phyloP scores from a whole-genome alignment of 1,140 invertebrate species.

The Zaprionus davidi region DNA sequence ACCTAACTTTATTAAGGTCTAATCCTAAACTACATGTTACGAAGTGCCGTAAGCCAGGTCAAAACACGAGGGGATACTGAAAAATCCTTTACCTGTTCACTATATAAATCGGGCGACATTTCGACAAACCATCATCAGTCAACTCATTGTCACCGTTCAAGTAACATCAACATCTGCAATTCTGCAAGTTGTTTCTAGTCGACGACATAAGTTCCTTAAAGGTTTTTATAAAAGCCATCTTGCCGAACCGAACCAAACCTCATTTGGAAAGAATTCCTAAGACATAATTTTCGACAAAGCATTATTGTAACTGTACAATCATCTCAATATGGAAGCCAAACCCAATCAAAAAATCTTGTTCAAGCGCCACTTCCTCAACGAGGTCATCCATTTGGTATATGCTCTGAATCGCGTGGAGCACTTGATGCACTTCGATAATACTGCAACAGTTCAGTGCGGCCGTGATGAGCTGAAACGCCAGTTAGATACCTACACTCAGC shows the following conservation, averaged over 20 bases:
- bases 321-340: too few species aligned
- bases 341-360: too few species aligned
- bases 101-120: constrained; percentile 3
- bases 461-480: constrained; percentile 55
- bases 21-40: too few species aligned
- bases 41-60: not conserved
- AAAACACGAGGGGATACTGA: not conserved
- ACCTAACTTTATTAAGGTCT: too few species aligned
- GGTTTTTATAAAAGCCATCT: not conserved
- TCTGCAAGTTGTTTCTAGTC: not conserved
- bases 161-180: not conserved
- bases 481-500: constrained; percentile 57
- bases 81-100: constrained; percentile 2
- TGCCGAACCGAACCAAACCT: not conserved
- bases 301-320: too few species aligned
- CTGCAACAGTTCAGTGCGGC: constrained; percentile 6
- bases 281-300: too few species aligned
- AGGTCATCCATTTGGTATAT: constrained; percentile 70
- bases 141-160: not conserved
- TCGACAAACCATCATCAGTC: not conserved
- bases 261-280: not conserved
- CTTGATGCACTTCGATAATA: constrained; percentile 52
- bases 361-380: constrained; percentile 66
- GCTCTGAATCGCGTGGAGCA: constrained; percentile 46
- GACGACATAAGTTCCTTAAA: not conserved